These are phyloP conservation scores for Pachyseris speciosa DNA, from an alignment of 64 coral and sea anemone species.

Conservation along the genomic window DNA sequence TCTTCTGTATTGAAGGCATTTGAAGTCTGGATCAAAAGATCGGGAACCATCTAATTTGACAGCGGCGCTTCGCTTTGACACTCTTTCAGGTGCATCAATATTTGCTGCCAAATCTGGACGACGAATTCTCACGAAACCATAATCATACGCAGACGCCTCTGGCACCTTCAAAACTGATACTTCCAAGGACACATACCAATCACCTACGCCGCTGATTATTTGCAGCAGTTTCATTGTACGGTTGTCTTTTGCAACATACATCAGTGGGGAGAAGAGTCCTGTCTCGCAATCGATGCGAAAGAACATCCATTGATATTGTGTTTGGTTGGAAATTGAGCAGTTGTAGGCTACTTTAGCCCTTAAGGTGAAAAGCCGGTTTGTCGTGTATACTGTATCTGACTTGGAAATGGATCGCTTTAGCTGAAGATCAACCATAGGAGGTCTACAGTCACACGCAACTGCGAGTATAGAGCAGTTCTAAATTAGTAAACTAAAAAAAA, in stretches of 20 bases:
- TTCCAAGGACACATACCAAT: neutral
- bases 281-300: neutral
- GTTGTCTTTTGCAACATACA: neutral
- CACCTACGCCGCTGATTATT: neutral
- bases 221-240: neutral
- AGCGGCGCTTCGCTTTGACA: neutral
- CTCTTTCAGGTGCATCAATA: neutral
- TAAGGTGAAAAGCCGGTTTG: neutral
- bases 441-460: constrained; percentile 2
- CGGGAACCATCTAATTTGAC: constrained; percentile 15
- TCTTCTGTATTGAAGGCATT: neutral
- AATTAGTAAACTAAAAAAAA: no score
- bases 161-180: neutral
- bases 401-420: neutral
- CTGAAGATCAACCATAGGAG: neutral
- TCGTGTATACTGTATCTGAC: neutral
- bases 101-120: constrained; percentile 16
- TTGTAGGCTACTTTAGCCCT: neutral
- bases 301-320: neutral
- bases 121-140: constrained; percentile 37
- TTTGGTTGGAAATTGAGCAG: neutral
- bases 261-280: neutral
- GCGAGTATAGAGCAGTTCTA: neutral
- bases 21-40: constrained; percentile 50
- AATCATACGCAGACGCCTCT: constrained; percentile 34